Conservation (phyloP, 2,888 invertebrate species). For the Lumbricus terrestris region DNA sequence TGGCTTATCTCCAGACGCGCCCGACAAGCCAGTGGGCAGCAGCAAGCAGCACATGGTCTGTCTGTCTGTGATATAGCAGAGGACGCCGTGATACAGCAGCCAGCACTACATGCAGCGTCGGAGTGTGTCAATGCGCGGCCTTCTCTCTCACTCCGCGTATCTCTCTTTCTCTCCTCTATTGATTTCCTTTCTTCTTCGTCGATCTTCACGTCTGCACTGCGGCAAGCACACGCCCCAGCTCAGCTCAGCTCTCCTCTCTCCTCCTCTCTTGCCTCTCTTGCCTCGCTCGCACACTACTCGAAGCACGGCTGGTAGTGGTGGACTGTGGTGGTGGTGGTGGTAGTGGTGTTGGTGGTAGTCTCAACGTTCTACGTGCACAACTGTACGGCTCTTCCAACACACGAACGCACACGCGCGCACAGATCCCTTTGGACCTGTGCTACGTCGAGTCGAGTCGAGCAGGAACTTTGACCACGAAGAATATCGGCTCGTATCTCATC, state of each 20-base stretch:
- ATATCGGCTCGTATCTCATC: background rate
- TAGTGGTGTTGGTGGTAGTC: background rate
- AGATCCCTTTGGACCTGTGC: too few species aligned
- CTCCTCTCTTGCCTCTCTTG: background rate
- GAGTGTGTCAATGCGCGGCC: background rate
- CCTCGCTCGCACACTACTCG: background rate
- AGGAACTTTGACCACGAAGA: background rate
- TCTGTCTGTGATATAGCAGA: too few species aligned
- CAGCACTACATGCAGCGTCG: background rate
- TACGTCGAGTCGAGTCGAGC: background rate
- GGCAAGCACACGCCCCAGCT: background rate
- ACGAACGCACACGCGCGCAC: background rate
- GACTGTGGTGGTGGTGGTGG: background rate
- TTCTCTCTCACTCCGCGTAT: background rate
- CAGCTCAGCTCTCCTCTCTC: background rate
- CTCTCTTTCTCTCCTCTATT: constrained; percentile 10
- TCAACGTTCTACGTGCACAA: background rate
- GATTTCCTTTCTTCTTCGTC: constrained; percentile 14
- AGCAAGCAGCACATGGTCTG: background rate
- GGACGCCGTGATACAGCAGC: background rate
- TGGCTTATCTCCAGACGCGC: constrained; percentile 12
- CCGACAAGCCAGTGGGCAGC: background rate
- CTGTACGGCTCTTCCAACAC: background rate
- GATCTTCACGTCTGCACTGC: background rate
- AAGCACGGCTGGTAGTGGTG: too few species aligned